Conservation (phyloP, 2,113 vertebrate species). For the Conger conger region DNA sequence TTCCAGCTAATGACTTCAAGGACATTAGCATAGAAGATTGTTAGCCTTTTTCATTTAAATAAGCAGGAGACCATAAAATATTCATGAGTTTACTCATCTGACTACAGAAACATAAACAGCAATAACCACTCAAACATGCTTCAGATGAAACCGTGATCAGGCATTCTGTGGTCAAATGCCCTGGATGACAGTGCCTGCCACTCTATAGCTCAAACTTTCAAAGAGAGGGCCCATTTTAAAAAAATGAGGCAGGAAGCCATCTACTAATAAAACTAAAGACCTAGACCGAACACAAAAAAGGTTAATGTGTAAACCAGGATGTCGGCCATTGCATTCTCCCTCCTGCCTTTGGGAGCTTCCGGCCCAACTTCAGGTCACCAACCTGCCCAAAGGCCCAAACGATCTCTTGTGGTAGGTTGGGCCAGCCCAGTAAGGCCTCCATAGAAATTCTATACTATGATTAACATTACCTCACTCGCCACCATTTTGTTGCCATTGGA, state of each 20-base stretch:
- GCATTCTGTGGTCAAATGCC: slow-evolving; percentile 17
- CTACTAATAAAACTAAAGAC: not conserved
- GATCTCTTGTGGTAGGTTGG: not conserved
- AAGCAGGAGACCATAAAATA: slow-evolving; percentile 66
- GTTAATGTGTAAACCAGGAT: not conserved
- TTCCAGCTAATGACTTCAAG: slow-evolving; percentile 62
- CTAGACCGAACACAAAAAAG: not conserved
- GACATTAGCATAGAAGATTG: slow-evolving; percentile 63
- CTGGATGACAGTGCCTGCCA: not conserved
- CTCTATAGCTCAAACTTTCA: not conserved
- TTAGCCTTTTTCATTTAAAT: slow-evolving; percentile 57
- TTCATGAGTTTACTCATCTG: slow-evolving; percentile 69
- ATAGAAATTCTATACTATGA: not conserved
- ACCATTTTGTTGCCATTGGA: not conserved
- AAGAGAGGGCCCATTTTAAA: not conserved
- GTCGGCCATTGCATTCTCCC: not conserved
- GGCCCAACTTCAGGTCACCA: not conserved
- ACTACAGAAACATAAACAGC: slow-evolving; percentile 65
- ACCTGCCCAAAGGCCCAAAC: not conserved
- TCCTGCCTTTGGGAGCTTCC: not conserved
- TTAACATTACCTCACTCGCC: not conserved
- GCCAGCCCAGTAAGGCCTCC: not conserved
- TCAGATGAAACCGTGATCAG: slow-evolving; percentile 38
- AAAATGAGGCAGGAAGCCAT: not conserved
- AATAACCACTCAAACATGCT: slow-evolving; percentile 46